Base-by-base conservation (phyloP, 2,113 vertebrate species). In the Progne subis region DNA sequence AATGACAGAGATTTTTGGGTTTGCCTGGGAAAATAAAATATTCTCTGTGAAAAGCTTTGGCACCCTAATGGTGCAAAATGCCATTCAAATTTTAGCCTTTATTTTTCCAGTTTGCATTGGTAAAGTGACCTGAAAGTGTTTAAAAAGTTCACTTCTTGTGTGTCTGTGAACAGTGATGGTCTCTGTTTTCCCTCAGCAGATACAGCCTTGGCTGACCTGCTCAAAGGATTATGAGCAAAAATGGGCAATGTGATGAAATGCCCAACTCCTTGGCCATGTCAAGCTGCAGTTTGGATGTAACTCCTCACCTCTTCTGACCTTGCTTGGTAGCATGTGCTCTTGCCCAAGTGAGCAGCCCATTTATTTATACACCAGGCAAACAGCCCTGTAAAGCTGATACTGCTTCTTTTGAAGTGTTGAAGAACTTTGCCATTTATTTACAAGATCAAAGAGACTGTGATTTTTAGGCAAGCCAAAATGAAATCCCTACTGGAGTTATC, bases 371-470 rank as follows among this genome's bases (percentile, higher is more conserved):
- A 71, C 32, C 28, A 79, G 57, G 68, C 28, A 94, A 95, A 94
- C 41, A 64, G 49, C 32, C 53, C 77, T 56, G 44, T 76, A 59
- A 83, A 86, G 14, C 31, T 0, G 10, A 78, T 81, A 31, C 39
- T 94, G 72, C 72, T 78, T 14, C 41, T 86, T 91, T 84, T 92
- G 80, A 89, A 88, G 86, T 68, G 28, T 57, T 77, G 80, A 88
- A 83, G 71, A 84, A 74, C 24, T 95, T 94, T 76, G 18, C 77
- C 37, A 60, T 94, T 91, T 63, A 94, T 94, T 89, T 79, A n/a
- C 37, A 82, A 84, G 72, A 60, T 79, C 46, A 81, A 61, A 81
- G 46, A 88, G 57, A 57, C 23, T 81, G 28, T 80, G 43, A 76
- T 84, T 92, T 86, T 75, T 64, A 84, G n/a, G n/a, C 41, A 75